These are phyloP conservation scores for Chaetogeoica ovagalla DNA, from an alignment of 2,888 invertebrate genomes.

Conservation along the genomic window DNA sequence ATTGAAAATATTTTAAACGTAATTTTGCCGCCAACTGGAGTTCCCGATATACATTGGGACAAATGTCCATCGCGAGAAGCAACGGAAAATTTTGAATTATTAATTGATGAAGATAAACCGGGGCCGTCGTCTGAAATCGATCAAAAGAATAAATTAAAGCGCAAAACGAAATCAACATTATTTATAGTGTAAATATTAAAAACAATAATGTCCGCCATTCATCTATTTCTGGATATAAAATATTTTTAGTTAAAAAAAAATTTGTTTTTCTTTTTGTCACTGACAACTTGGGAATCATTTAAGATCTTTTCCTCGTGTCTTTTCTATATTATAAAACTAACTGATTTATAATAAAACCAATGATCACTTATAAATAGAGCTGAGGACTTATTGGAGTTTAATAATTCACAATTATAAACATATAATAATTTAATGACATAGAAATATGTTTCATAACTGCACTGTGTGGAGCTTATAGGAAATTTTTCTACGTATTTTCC, in stretches of 20 bases:
- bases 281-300: background rate
- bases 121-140: constrained; percentile 39
- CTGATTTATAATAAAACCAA: background rate
- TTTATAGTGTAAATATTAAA: background rate
- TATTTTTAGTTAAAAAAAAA: background rate
- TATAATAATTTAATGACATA: too few relatives aligned
- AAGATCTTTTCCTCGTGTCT: too few relatives aligned
- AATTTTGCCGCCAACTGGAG: constrained; percentile 73
- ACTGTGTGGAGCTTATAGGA: too few relatives aligned
- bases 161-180: constrained; percentile 18
- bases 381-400: too few relatives aligned
- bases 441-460: too few relatives aligned
- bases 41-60: constrained; percentile 88
- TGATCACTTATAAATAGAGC: background rate
- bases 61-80: constrained; percentile 75
- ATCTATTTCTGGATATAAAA: background rate
- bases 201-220: background rate
- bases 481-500: too few relatives aligned
- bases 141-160: constrained; percentile 41
- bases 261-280: background rate
- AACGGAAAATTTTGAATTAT: constrained; percentile 80
- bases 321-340: background rate
- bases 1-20: constrained; percentile 91
- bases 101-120: constrained; percentile 70
- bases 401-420: too few relatives aligned